These are phyloP conservation scores for Microcebus murinus DNA, from an alignment of 2,113 vertebrate species.

Conservation along the genomic window DNA sequence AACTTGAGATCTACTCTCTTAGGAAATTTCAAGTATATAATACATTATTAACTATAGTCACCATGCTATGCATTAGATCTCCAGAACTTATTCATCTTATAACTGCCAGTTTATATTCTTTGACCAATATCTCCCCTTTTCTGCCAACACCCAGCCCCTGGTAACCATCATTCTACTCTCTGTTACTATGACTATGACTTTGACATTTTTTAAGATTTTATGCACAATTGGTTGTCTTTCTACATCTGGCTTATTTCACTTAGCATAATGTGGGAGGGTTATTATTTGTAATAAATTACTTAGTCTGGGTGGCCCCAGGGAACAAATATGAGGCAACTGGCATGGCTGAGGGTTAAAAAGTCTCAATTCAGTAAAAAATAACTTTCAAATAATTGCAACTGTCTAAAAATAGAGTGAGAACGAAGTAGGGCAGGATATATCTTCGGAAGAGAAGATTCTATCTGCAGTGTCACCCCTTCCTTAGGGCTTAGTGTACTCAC, in stretches of 20 bases:
- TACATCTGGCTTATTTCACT: neutral
- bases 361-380: neutral
- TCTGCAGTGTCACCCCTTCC: neutral
- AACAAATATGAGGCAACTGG: neutral
- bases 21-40: neutral
- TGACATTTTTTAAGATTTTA: neutral
- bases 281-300: slow-evolving; percentile 39
- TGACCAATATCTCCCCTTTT: neutral
- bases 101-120: neutral
- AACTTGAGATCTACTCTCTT: neutral
- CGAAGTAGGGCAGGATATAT: neutral
- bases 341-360: neutral
- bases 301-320: neutral
- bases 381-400: slow-evolving; percentile 39
- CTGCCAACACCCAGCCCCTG: neutral
- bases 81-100: neutral
- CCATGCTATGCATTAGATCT: neutral
- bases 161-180: neutral
- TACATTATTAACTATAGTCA: neutral
- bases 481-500: neutral
- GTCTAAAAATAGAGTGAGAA: slow-evolving; percentile 33
- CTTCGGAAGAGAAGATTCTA: neutral
- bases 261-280: neutral
- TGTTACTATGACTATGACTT: neutral
- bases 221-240: neutral